Evolutionary conservation across 2,797 vertebrate genomes (phyloP), one percentile per base, ranked within the genome.

Genomic region (Onychomys leucogaster): DNA sequence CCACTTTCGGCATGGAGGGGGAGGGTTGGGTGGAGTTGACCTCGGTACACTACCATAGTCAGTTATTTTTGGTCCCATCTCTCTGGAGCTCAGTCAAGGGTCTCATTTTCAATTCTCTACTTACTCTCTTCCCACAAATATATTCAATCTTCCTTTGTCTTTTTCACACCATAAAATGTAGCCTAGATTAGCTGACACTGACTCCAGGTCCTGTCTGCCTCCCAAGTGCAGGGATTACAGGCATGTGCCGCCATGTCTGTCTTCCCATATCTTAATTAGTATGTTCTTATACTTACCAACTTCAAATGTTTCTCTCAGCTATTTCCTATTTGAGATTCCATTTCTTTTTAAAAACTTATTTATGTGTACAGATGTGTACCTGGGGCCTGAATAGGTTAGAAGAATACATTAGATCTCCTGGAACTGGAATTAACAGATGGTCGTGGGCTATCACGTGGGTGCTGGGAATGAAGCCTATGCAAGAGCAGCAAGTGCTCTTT

Each of bases 301-400:
- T 14, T 65, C 59, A 94, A 93, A 69, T 55, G 82, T 75, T 86
- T 86, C 34, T 93, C 34, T 88, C 49, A 86, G 4, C 84, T 78
- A 84, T 85, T 91, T 93, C 23, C 90, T 49, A 1, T 49, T 97
- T 91, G 80, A 63, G 96, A 92, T 89, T 73, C 52, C 59, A 37
- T 63, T 46, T 63, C 61, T 78, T 80, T 90, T 86, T 88, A 43
- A 83, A 82, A 77, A 46, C 17, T 9, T 5, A 19, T 84, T 63
- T 84, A 29, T 23, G 14, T 63, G 41, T 65, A 13, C 43, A 57
- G 19, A 63, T 67, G 29, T 85, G 32, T 49, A 29, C 59, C 43
- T 67, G 19, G 41, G 13, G 6, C 82, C 59, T 5, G 29, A 49
- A 67, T 21, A 23, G 27, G 41, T 67, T 34, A n/a, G 29, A 85